Conservation (phyloP, 2,888 invertebrate species). For the Ennomos quercinarius region DNA sequence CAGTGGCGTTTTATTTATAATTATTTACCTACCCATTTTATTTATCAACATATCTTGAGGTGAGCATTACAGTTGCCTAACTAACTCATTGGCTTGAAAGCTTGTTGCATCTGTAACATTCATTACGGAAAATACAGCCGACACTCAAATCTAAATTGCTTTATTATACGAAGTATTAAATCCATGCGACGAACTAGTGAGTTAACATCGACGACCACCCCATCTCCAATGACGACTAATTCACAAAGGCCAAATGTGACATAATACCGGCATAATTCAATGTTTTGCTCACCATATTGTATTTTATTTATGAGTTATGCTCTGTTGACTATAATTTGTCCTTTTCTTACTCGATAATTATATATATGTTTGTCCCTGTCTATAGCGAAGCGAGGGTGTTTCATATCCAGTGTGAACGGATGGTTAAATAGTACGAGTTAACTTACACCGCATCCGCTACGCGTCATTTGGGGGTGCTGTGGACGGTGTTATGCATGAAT, state of each 20-base stretch:
- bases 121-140: conserved; percentile 13
- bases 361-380: conserved; percentile 60
- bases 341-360: conserved; percentile 49
- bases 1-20: too few relatives aligned
- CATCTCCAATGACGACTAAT: conserved; percentile 78
- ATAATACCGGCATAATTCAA: conserved; percentile 85
- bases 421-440: conserved; percentile 84
- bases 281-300: conserved; percentile 87
- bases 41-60: too few relatives aligned
- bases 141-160: conserved; percentile 39
- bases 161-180: conserved; percentile 60
- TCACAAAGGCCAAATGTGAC: conserved; percentile 86
- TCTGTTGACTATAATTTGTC: conserved; percentile 64
- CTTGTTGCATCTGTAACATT: conserved; percentile 7
- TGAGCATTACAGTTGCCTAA: too few relatives aligned
- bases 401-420: conserved; percentile 79
- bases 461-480: conserved; percentile 77
- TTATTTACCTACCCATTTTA: too few relatives aligned
- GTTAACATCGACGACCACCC: conserved; percentile 69
- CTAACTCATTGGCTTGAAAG: too few relatives aligned
- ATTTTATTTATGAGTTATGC: conserved; percentile 86
- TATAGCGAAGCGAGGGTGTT: conserved; percentile 63
- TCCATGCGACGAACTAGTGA: conserved; percentile 56
- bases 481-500: conserved; percentile 57
- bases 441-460: conserved; percentile 82